Evolutionary conservation across 2,113 vertebrate genomes (phyloP).

Genomic region (Turdus rufiventris): DNA sequence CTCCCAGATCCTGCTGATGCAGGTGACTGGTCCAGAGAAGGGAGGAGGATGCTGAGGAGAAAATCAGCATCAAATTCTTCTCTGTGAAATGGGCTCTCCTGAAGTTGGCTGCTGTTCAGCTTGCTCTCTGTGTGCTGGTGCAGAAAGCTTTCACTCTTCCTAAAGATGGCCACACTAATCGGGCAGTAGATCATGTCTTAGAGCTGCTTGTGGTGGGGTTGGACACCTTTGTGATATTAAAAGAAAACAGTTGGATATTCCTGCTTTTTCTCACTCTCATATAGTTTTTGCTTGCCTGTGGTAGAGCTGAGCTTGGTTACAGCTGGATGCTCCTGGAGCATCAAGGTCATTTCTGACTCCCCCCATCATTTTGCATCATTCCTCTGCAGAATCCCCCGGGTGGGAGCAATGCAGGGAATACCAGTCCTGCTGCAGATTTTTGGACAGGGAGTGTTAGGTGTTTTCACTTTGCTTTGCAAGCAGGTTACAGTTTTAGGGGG

Average conservation of each 20-base stretch:
- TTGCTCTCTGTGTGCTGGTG: neutral
- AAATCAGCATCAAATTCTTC: neutral
- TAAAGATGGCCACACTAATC: neutral
- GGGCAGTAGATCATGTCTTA: neutral
- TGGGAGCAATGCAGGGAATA: neutral
- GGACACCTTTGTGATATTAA: neutral
- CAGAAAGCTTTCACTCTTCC: neutral
- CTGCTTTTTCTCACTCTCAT: neutral
- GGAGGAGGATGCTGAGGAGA: neutral
- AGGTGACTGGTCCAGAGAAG: neutral
- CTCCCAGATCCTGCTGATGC: neutral
- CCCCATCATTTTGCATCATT: neutral
- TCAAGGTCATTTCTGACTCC: neutral
- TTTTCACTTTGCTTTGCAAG: neutral
- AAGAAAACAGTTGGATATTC: neutral
- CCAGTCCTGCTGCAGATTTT: neutral
- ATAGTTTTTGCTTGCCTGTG: neutral
- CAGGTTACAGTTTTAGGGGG: neutral
- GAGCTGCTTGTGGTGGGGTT: neutral
- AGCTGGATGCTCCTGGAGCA: neutral
- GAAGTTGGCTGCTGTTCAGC: constrained; percentile 3
- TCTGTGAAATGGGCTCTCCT: constrained; percentile 29
- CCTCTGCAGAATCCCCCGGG: neutral
- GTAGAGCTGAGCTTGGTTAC: neutral
- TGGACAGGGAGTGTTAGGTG: neutral